Base-by-base conservation (phyloP, 1,140 invertebrate genomes). In the Diuraphis noxia region DNA sequence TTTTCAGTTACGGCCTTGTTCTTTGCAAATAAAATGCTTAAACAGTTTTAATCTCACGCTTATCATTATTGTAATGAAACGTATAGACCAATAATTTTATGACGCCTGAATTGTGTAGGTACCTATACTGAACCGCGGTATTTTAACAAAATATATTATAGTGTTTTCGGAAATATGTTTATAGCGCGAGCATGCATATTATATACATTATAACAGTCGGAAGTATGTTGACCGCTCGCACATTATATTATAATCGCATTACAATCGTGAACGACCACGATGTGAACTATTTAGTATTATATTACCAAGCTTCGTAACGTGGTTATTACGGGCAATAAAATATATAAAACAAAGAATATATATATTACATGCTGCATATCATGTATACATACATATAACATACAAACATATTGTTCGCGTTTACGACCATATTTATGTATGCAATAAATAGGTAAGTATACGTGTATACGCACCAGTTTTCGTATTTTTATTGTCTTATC, bases 241-340 rank as follows among this genome's bases (percentile, higher is more conserved):
- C 56, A 72, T 49, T 49, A 49, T 72, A 72, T 72, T 72, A 72
- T 72, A 72, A 72, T 72, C 56, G 56, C 56, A 72, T 72, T 72
- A 72, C 56, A n/a, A 72, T 72, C 30, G 56, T 72, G 56, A 72
- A 72, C n/a, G 56, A 72, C 56, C 56, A 72, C 56, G 56, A 72
- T 72, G 56, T 72, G 56, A 72, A 72, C 56, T 72, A 72, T 72
- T 72, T 72, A 72, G 56, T 72, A 72, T 72, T 72, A 72, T n/a
- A n/a, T n/a, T 72, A 72, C 56, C 56, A 7, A 72, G 13, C 13
- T 5, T 72, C n/a, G 56, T 72, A 72, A 72, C 4, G 56, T 72
- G 30, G 56, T 72, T 72, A 72, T 72, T 72, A 72, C n/a, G 56
- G 56, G 30, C 56, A n/a, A 72, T 72, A 72, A 72, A 72, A 72